Base-by-base conservation (phyloP, 1,140 invertebrate genomes). In the Laupala kohalensis region DNA sequence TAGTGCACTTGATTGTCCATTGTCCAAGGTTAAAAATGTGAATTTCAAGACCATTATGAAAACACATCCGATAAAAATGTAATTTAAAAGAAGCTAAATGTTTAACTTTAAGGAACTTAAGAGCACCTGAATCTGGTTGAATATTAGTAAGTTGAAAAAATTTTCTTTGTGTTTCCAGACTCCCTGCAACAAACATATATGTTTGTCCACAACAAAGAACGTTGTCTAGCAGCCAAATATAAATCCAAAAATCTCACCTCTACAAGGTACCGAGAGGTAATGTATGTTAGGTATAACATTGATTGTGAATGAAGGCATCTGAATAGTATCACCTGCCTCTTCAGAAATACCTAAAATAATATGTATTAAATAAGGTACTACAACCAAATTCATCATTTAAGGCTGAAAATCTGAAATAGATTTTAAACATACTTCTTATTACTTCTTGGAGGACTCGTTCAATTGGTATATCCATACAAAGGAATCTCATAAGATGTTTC, bases 401-500 rank as follows among this genome's bases (percentile, higher is more conserved):
- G n/a, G n/a, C n/a, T 37, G 19, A 53, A 53, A 53, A 53, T 13
- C 9, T 53, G 4, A 53, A 37, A 37, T 6, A 37, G 15, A 37
- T 37, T 6, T 37, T 37, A 37, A 37, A 72, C 63, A 29, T 69
- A 73, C 72, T 69, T 70, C 64, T 65, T 19, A 70, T 28, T 19
- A 75, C 72, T 65, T 69, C 37, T 13, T 68, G 25, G n/a, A 75
- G 37, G 0, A 75, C 65, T 25, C 73, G 67, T 13, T 66, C 25
- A 64, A 75, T 69, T 6, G 73, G 65, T 15, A 73, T 25, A 37
- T 73, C 30, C 9, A 69, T 66, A 5, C n/a, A 62, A 5, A 75
- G 53, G n/a, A 64, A 69, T 25, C 72, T 65, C 53, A 66, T 70
- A 25, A 76, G 63, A 65, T 74, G 72, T 37, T 70, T 75, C 23